Conservation (phyloP, 2,888 invertebrate genomes). For the Griposia aprilina region DNA sequence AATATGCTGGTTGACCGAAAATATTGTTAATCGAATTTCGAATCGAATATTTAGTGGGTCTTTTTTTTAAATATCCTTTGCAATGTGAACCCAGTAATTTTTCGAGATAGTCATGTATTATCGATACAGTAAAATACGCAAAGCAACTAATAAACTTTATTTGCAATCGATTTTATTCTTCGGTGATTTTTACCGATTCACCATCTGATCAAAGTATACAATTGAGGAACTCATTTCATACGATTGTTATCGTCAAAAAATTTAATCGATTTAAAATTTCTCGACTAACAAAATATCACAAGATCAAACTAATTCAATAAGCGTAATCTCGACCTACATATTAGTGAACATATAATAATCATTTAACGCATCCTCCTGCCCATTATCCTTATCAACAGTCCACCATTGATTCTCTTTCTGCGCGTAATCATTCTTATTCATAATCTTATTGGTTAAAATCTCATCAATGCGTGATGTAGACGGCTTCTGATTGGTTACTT, state of each 20-base stretch:
- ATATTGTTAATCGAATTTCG: not conserved
- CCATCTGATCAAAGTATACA: not conserved
- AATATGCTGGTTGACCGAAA: not conserved
- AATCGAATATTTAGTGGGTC: not conserved
- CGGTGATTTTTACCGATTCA: not conserved
- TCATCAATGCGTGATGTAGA: slow-evolving; percentile 87
- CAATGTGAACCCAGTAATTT: not conserved
- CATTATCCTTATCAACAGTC: slow-evolving; percentile 80
- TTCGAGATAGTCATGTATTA: not conserved
- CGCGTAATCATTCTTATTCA: slow-evolving; percentile 69
- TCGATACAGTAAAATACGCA: not conserved
- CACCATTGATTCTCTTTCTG: slow-evolving; percentile 87
- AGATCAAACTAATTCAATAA: slow-evolving; percentile 50
- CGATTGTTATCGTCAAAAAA: not conserved
- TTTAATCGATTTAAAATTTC: not conserved
- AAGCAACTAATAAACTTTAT: not conserved
- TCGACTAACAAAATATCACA: slow-evolving; percentile 54
- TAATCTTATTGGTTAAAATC: slow-evolving; percentile 87
- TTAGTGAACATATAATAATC: slow-evolving; percentile 84
- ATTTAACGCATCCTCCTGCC: slow-evolving; percentile 79
- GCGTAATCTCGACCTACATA: slow-evolving; percentile 68
- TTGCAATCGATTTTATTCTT: not conserved
- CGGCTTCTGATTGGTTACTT: slow-evolving; percentile 89
- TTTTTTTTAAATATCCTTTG: not conserved
- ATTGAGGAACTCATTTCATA: too few species aligned